These are phyloP conservation scores for Nannoperca australis DNA, from an alignment of 2,797 vertebrate species.

Conservation along the genomic window DNA sequence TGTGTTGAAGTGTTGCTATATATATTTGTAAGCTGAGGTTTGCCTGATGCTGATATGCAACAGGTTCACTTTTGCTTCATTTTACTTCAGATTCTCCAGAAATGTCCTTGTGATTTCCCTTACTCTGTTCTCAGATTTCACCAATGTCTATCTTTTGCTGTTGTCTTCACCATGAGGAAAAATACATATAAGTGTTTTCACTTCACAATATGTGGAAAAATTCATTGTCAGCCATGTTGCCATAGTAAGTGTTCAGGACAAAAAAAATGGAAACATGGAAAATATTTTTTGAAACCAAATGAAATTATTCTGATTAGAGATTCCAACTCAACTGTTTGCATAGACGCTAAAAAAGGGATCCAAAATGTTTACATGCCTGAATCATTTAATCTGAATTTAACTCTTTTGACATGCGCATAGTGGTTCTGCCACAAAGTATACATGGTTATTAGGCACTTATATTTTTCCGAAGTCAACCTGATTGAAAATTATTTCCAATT, in stretches of 20 bases:
- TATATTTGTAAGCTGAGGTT: neutral
- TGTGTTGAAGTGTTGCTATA: neutral
- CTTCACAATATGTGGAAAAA: constrained; percentile 23
- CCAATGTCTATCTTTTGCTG: constrained; percentile 18
- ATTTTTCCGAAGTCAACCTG: too few relatives aligned
- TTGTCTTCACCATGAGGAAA: constrained; percentile 19
- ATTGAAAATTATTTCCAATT: too few relatives aligned
- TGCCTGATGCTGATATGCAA: constrained; percentile 7
- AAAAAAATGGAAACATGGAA: neutral
- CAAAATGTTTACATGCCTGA: too few relatives aligned
- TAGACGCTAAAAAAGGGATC: too few relatives aligned
- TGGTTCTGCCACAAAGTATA: too few relatives aligned
- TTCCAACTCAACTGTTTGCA: too few relatives aligned
- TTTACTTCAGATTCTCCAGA: neutral
- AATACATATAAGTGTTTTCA: constrained; percentile 18
- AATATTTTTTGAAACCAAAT: too few relatives aligned
- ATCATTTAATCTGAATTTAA: too few relatives aligned
- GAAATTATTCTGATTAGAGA: too few relatives aligned
- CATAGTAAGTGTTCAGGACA: constrained; percentile 36
- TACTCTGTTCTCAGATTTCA: constrained; percentile 22
- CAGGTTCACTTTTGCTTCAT: constrained; percentile 14
- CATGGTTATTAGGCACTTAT: too few relatives aligned
- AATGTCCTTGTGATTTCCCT: neutral
- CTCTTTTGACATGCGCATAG: too few relatives aligned
- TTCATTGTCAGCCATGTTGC: constrained; percentile 36